Percentiles rank a stretch among this genome's conserved stretches.
Evolutionary conservation across 1,140 invertebrate species (phyloP).

Genomic region (Melanaphis sacchari): DNA sequence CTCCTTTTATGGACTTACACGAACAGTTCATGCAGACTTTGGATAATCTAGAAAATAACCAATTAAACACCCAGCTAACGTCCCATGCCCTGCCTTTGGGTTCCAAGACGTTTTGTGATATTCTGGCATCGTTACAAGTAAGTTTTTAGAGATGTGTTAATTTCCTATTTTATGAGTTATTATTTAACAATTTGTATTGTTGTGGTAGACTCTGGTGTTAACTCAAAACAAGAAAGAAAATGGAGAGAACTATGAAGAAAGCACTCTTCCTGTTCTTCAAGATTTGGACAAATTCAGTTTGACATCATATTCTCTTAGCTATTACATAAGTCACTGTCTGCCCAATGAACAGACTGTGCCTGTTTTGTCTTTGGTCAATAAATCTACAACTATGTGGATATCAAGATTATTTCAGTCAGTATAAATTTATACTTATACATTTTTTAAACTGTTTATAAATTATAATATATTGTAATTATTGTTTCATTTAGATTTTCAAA

Average conservation of each 20-base stretch:
- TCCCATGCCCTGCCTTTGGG: neutral
- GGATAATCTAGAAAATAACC: conserved; percentile 24
- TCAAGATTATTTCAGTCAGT: conserved; percentile 42
- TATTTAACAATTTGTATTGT: neutral
- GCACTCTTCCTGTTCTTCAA: conserved; percentile 29
- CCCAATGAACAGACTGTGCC: conserved; percentile 46
- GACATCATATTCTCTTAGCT: conserved; percentile 33
- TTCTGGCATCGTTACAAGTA: conserved; percentile 51
- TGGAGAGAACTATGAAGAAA: neutral
- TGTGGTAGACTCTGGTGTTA: neutral
- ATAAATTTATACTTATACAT: neutral
- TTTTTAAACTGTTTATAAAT: neutral
- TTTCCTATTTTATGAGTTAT: neutral
- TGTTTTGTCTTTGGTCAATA: conserved; percentile 23
- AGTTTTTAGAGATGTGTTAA: too few relatives aligned
- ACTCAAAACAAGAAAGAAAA: conserved; percentile 46
- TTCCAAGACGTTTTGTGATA: conserved; percentile 26
- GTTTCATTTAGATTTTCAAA: conserved; percentile 26
- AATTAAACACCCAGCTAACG: neutral
- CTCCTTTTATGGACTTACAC: neutral
- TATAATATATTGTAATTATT: neutral
- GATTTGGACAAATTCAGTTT: conserved; percentile 37
- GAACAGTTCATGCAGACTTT: conserved; percentile 20
- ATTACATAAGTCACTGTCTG: conserved; percentile 50
- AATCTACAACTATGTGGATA: conserved; percentile 38